These are phyloP conservation scores for Nothoprocta pentlandii DNA, from an alignment of 2,113 vertebrate genomes.

Conservation along the genomic window DNA sequence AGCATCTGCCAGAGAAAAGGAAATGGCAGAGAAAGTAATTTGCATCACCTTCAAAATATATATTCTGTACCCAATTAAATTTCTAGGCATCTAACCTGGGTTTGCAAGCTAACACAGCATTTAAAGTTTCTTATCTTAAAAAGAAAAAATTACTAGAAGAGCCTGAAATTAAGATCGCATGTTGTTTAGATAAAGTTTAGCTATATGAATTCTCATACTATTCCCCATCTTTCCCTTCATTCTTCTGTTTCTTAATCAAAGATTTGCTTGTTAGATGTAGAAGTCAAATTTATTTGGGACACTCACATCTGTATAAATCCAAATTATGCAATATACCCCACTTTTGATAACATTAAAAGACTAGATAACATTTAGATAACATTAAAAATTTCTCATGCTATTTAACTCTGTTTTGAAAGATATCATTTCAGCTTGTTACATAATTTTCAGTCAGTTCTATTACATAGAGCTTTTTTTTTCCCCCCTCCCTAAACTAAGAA, in stretches of 20 bases:
- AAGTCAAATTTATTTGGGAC: neutral
- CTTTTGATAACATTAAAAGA: neutral
- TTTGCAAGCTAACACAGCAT: neutral
- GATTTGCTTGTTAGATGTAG: neutral
- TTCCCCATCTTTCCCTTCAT: neutral
- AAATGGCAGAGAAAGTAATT: accelerated
- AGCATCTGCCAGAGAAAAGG: conserved; percentile 81
- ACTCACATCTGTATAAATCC: neutral
- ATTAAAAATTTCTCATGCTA: neutral
- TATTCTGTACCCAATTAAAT: neutral
- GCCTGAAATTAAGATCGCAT: neutral
- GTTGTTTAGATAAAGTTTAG: neutral
- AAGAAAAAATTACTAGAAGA: neutral
- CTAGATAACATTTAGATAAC: neutral
- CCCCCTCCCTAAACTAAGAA: neutral
- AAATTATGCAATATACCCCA: neutral
- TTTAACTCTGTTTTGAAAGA: conserved; percentile 21
- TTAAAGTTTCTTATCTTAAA: neutral
- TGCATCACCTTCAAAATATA: neutral
- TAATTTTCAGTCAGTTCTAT: conserved; percentile 25
- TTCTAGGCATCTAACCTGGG: neutral
- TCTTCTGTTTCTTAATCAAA: neutral
- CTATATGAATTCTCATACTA: neutral
- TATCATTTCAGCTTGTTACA: neutral
- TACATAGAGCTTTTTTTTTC: neutral